A percentile compares a stretch with the other conserved stretches of the same genome.
Evolutionary conservation across 1,140 invertebrate species (phyloP).

Genomic region (Oncopodura yosiiana): DNA sequence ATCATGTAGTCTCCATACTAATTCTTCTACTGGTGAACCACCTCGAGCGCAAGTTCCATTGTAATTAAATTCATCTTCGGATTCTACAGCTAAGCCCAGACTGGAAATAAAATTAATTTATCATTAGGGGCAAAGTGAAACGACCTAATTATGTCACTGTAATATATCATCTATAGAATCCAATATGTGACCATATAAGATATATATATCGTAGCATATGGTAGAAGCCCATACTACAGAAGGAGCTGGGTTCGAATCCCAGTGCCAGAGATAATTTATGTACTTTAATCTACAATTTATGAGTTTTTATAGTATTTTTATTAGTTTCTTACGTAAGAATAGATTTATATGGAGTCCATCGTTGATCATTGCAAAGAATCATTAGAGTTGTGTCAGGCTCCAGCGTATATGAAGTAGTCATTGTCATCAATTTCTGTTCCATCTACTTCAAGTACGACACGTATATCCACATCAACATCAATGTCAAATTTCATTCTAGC

Average conservation of each 20-base stretch:
- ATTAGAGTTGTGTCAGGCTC: conserved; percentile 71
- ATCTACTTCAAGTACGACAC: conserved; percentile 68
- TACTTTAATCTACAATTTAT: too few species aligned
- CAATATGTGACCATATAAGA: too few species aligned
- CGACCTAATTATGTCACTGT: too few species aligned
- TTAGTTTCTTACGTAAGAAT: conserved; percentile 30
- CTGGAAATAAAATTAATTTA: too few species aligned
- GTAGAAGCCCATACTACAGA: too few species aligned
- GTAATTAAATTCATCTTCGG: neutral
- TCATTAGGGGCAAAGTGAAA: neutral
- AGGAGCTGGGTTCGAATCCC: too few species aligned
- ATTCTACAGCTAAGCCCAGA: conserved; percentile 28
- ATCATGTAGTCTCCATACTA: conserved; percentile 33
- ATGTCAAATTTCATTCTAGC: conserved; percentile 51
- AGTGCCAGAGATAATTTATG: too few species aligned
- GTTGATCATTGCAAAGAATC: conserved; percentile 57
- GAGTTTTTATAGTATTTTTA: neutral
- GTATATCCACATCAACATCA: conserved; percentile 48
- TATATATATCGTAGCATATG: too few species aligned
- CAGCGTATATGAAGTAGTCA: conserved; percentile 72
- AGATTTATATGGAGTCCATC: conserved; percentile 49
- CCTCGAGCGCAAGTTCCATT: neutral
- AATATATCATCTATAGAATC: too few species aligned
- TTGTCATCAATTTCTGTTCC: conserved; percentile 80
- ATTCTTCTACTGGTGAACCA: conserved; percentile 30